Evolutionary conservation across 2,797 vertebrate genomes (phyloP).

Genomic region (Streptopelia turtur): DNA sequence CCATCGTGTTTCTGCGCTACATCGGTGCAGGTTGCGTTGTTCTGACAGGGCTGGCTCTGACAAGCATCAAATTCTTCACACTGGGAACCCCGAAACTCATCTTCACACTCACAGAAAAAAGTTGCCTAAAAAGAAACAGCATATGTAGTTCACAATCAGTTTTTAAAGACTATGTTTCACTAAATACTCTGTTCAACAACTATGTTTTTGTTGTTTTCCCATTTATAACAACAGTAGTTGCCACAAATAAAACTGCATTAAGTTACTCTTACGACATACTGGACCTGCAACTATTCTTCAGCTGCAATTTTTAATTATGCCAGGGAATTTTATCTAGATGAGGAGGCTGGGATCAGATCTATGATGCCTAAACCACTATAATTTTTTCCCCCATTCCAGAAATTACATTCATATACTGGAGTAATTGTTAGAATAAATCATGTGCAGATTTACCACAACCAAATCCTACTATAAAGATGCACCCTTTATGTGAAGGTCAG

Average conservation of each 20-base stretch:
- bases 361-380: neutral
- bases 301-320: neutral
- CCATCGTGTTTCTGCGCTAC: conserved; percentile 84
- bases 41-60: conserved; percentile 86
- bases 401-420: neutral
- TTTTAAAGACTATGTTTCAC: neutral
- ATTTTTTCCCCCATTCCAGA: neutral
- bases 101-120: conserved; percentile 91
- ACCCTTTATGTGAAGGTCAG: neutral
- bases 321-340: neutral
- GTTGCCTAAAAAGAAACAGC: conserved; percentile 81
- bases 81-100: conserved; percentile 86
- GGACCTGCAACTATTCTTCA: neutral
- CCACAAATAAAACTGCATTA: neutral
- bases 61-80: conserved; percentile 97
- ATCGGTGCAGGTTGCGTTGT: conserved; percentile 89
- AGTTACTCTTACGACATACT: neutral
- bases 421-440: neutral
- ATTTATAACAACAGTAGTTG: neutral
- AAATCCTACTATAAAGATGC: neutral
- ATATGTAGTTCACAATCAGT: neutral
- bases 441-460: neutral
- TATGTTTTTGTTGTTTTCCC: neutral
- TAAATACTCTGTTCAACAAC: neutral
- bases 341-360: neutral